Conservation (phyloP, 2,113 vertebrate genomes). For the Serinus canaria region DNA sequence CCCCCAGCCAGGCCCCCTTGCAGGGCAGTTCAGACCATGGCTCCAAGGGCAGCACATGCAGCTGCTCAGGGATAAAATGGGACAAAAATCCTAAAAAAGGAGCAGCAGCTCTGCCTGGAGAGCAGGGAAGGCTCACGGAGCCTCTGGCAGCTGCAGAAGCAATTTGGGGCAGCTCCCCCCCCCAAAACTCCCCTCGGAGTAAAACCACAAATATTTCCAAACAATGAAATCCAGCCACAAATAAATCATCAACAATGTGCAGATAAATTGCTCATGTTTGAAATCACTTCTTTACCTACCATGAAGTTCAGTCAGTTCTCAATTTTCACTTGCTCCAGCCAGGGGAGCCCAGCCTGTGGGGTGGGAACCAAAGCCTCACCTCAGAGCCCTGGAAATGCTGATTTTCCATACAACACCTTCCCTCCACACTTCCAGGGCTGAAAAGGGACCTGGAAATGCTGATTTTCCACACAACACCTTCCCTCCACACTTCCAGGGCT, state of each 20-base stretch:
- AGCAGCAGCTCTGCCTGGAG: not conserved
- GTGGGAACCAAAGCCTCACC: not conserved
- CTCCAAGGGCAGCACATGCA: not conserved
- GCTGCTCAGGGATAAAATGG: not conserved
- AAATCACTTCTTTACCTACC: not conserved
- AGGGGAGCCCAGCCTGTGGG: rapidly evolving
- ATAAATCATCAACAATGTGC: not conserved
- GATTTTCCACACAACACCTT: not conserved
- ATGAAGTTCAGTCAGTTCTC: not conserved
- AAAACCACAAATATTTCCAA: not conserved
- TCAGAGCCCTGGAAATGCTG: not conserved
- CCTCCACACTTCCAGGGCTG: not conserved
- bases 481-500: not conserved
- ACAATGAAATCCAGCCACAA: not conserved
- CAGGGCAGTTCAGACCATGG: rapidly evolving
- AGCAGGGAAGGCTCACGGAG: not conserved
- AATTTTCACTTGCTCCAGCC: not conserved
- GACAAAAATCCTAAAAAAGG: not conserved
- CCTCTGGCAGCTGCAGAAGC: not conserved
- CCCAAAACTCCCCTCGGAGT: not conserved
- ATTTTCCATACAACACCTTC: not conserved
- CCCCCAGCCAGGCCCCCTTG: not conserved
- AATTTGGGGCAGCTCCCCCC: not conserved
- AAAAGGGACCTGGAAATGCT: not conserved
- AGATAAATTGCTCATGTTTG: not conserved